Conservation (phyloP, 1,140 invertebrate species). For the Cheumatopsyche charites region DNA sequence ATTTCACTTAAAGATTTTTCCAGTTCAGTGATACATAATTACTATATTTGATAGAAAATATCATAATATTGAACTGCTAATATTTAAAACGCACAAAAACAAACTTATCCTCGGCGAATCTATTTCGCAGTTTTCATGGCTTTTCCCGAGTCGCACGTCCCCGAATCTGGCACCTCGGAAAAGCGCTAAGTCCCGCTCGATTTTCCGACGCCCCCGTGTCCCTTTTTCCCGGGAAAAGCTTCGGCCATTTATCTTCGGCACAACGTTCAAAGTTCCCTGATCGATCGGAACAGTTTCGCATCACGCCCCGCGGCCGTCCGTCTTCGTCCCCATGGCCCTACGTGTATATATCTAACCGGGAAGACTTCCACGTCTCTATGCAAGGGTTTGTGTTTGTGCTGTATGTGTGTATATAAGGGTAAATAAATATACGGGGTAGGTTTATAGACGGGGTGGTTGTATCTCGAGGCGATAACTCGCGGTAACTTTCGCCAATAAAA, state of each 20-base stretch:
- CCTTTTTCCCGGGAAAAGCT: constrained; percentile 1
- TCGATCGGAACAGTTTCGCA: constrained; percentile 46
- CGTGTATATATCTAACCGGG: background rate
- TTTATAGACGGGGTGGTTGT: too few relatives aligned
- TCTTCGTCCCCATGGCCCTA: constrained; percentile 30
- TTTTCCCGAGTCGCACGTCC: background rate
- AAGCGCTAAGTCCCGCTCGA: constrained; percentile 8
- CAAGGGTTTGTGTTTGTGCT: too few relatives aligned
- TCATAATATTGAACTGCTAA: too few relatives aligned
- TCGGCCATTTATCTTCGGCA: constrained; percentile 20
- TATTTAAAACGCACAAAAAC: too few relatives aligned
- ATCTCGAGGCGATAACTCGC: constrained; percentile 11
- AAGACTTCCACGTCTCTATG: too few relatives aligned
- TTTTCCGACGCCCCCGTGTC: background rate
- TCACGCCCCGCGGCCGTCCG: constrained; percentile 43
- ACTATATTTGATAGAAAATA: too few relatives aligned
- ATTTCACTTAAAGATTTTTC: too few relatives aligned
- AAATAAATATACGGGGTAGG: too few relatives aligned
- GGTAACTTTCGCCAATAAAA: constrained; percentile 22
- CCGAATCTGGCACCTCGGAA: background rate
- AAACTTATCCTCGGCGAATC: too few relatives aligned
- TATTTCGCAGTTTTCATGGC: too few relatives aligned
- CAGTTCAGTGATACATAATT: too few relatives aligned
- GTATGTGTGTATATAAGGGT: too few relatives aligned
- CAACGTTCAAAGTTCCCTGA: constrained; percentile 44